Evolutionary conservation across 2,797 vertebrate species (phyloP), one percentile per base, ranked within the genome.

Genomic region (Telmatherina bonti): DNA sequence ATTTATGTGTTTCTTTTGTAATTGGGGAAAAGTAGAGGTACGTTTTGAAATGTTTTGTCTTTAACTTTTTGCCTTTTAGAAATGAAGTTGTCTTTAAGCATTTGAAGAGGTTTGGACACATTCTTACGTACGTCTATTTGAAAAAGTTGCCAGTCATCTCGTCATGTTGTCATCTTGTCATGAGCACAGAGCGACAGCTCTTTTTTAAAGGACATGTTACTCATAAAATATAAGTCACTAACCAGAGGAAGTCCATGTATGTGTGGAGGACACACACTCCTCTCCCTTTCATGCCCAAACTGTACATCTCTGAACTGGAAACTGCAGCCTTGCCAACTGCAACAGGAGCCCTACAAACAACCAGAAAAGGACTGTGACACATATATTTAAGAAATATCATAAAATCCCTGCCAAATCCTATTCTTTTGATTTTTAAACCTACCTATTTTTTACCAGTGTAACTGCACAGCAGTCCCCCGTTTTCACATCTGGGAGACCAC

Each of bases 221-320:
- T 49, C 1, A 53, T 22, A 53, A 7, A 66, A 67, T 22, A 1
- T 0, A 36, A 3, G 24, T 13, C 61, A 91, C 96, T 85, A 76
- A 98, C 98, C 98, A 99, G 71, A 99, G 92, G 69, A 95, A 92
- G 90, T 99, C 98, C 94, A 93, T 94, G 85, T 97, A 96, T 0
- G 97, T 94, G 74, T 99, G 98, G 63, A 99, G 87, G 74, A 98
- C 86, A 62, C 89, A 94, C 80, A 99, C 93, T 68, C 98, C 98
- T 91, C 93, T 96, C n/a, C 98, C 98, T 63, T 97, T 99, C 96
- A 99, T 96, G 18, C 95, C 95, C 56, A 91, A 86, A 26, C 88
- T 91, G 68, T 88, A 83, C 97, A 99, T 99, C 87, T 97, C 96
- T 18, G 81, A 75, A 1, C 92, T 95, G 67, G 96, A 96, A 91